These are phyloP conservation scores for Brachyistius frenatus DNA, from an alignment of 2,113 vertebrate species.

Conservation along the genomic window DNA sequence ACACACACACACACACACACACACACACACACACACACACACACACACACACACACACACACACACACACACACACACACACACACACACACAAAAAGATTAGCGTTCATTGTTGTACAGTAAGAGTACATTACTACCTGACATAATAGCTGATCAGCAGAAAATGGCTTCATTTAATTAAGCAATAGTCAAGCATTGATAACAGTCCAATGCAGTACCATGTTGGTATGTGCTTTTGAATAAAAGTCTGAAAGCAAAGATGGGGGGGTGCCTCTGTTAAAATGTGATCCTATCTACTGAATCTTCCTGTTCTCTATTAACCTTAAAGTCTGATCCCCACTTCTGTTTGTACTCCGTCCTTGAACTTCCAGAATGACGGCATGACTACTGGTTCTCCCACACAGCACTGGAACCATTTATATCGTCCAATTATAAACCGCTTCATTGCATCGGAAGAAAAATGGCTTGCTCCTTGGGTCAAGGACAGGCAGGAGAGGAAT, in stretches of 20 bases:
- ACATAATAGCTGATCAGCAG: background rate
- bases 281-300: constrained; percentile 20
- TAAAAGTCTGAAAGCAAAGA: background rate
- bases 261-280: background rate
- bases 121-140: background rate
- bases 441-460: constrained; percentile 34
- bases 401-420: constrained; percentile 12
- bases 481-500: constrained; percentile 20
- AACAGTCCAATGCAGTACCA: background rate
- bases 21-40: background rate
- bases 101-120: background rate
- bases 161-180: background rate
- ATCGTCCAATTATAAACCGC: constrained; percentile 38
- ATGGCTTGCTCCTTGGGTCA: constrained; percentile 5
- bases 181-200: background rate
- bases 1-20: background rate
- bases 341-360: constrained; percentile 21
- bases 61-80: background rate
- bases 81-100: background rate
- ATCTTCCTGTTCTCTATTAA: constrained; percentile 46
- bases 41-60: constrained; percentile 44
- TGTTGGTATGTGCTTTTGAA: background rate
- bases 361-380: constrained; percentile 34
- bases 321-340: constrained; percentile 5
- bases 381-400: background rate